Base-by-base conservation (phyloP, 2,888 invertebrate species). In the Drosophila rubida region DNA sequence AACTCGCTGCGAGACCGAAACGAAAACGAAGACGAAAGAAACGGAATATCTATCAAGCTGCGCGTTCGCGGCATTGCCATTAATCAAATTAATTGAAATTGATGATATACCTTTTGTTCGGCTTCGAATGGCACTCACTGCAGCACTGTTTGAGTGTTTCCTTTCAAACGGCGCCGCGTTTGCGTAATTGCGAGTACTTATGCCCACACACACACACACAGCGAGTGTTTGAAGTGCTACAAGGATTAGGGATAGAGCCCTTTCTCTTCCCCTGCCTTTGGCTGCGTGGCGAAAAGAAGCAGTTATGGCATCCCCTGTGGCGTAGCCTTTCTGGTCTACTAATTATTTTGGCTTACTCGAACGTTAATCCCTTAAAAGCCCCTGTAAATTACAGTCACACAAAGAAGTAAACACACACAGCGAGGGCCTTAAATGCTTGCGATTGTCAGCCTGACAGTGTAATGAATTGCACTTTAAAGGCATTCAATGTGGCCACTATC, bases 71-170 rank as follows among this genome's bases (percentile, higher is more conserved):
- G 50, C 69, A 75, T 57, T 19, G 14, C 69, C 77, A 84, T 86
- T 80, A 88, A 88, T 89, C 87, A 88, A 86, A 79, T 79, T 89
- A 88, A 88, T 86, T 86, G 82, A 86, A 88, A 88, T 88, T 84
- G 84, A 89, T 89, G 79, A 75, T 81, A 55, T 67, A 68, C 82
- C 69, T 67, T 64, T 46, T 41, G 55, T 54, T 44, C 46, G 16
- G 39, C 70, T 62, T 13, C 37, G 48, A 44, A 37, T 23, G 25
- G 60, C 57, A 45, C 55, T 37, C 50, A 49, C 64, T n/a, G n/a
- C n/a, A n/a, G n/a, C n/a, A n/a, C n/a, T 65, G 64, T 68, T 49
- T 44, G 55, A 68, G 54, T 48, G 62, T 13, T 27, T 59, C 45
- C 49, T 37, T 71, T 68, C 66, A 30, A 60, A 48, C 14, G 9